These are phyloP conservation scores for Dromiciops gliroides DNA, from an alignment of 2,113 vertebrate species.

Conservation along the genomic window DNA sequence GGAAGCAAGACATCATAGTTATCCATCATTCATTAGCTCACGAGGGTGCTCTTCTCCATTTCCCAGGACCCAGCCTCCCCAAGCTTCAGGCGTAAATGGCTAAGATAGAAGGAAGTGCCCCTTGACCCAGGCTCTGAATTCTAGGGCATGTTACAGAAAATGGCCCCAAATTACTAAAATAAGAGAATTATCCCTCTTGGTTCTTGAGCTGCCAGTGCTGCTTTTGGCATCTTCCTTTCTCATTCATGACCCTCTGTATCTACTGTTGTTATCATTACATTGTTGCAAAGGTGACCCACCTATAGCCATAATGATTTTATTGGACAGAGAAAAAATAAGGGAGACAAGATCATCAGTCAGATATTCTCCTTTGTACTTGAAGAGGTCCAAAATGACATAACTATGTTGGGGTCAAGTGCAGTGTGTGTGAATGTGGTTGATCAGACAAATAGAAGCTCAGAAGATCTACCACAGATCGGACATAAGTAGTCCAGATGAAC, in stretches of 20 bases:
- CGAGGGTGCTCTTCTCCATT: neutral
- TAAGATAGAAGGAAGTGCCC: neutral
- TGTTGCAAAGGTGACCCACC: neutral
- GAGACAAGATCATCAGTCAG: too few relatives aligned
- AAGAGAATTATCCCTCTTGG: neutral
- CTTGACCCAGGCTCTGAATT: neutral
- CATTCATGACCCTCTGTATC: neutral
- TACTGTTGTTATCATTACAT: neutral
- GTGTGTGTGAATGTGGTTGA: too few relatives aligned
- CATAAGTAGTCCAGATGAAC: too few relatives aligned
- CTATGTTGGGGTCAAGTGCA: too few relatives aligned
- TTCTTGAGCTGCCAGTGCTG: neutral
- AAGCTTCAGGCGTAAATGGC: neutral
- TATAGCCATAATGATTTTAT: neutral
- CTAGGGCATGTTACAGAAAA: neutral
- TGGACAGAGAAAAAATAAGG: neutral
- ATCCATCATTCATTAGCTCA: neutral
- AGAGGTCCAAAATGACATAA: too few relatives aligned
- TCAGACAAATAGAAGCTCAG: too few relatives aligned
- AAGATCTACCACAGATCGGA: too few relatives aligned
- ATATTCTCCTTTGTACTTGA: too few relatives aligned
- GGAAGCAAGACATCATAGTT: neutral
- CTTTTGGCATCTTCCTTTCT: neutral
- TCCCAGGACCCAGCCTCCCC: neutral
- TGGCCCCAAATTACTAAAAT: neutral